Base-by-base conservation (phyloP, 2,113 vertebrate species). In the Nesoenas mayeri region DNA sequence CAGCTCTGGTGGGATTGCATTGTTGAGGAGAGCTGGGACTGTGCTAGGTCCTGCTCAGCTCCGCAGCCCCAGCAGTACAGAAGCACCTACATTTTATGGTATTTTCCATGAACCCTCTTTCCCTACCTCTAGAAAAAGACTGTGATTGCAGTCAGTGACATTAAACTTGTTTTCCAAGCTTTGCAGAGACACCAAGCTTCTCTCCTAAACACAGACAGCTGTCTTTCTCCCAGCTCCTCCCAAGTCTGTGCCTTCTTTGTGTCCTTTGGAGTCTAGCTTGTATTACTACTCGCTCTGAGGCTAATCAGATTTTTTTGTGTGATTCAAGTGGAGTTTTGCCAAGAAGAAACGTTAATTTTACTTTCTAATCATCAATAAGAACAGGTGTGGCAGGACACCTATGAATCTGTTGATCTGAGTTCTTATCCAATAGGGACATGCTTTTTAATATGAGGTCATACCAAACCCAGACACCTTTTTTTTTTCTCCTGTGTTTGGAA, bases 321-420 rank as follows among this genome's bases (percentile, higher is more conserved):
- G 48, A 57, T 84, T 72, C 54, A 84, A 86, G 17, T 72, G 66
- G 84, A 82, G 11, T 22, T 82, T 70, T 91, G 66, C 87, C 89
- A 91, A 80, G 85, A 73, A 78, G 32, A 80, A 91, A 80, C 0
- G 0, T 48, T 93, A 78, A 92, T 93, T 95, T 78, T 67, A 71
- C 18, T 91, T 88, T 92, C 65, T 89, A 88, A 89, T 91, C 47
- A 82, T 96, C 90, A 88, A 65, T 96, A 81, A 69, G 57, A 87
- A 70, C 65, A 79, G 69, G 61, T 74, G 84, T 81, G 80, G 32
- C 69, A 87, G 69, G 40, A 92, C 67, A 95, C 17, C 38, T 90
- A 66, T 40, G 77, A 86, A 90, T 54, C 69, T 50, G 73, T 90
- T 80, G 61, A 81, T 88, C 53, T 85, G 38, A 12, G 9, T 91